These are phyloP conservation scores for Habropoda laboriosa DNA, from an alignment of 1,140 invertebrate genomes.

Conservation along the genomic window DNA sequence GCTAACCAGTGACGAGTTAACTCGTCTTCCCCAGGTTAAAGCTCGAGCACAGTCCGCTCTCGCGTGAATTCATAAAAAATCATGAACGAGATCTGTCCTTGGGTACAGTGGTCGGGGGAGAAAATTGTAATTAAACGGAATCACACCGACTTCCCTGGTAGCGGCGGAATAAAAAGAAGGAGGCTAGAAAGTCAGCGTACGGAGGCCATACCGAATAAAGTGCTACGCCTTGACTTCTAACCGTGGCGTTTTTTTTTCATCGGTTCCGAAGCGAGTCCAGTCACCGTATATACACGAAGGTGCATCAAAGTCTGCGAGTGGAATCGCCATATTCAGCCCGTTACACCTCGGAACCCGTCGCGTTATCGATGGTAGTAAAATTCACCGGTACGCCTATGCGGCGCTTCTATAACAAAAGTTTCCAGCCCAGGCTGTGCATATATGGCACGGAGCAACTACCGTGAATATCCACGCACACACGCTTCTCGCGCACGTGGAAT, in stretches of 20 bases:
- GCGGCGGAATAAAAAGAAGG: background rate
- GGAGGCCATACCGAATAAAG: slow-evolving; percentile 56
- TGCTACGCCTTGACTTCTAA: slow-evolving; percentile 37
- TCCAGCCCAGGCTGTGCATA: background rate
- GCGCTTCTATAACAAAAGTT: slow-evolving; percentile 15
- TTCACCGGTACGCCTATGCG: slow-evolving; percentile 27
- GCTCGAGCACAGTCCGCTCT: too few species aligned
- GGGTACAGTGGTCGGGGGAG: background rate
- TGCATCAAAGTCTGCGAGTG: slow-evolving; percentile 26
- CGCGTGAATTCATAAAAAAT: background rate
- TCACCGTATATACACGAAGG: slow-evolving; percentile 26
- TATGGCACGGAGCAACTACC: background rate
- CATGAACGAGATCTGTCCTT: background rate
- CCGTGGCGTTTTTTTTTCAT: slow-evolving; percentile 15
- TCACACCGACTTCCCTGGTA: background rate
- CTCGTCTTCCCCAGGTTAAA: too few species aligned
- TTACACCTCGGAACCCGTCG: slow-evolving; percentile 32
- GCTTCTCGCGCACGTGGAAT: slow-evolving; percentile 27
- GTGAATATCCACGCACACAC: background rate
- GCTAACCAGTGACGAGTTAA: too few species aligned
- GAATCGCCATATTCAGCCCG: slow-evolving; percentile 55
- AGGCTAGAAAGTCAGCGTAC: slow-evolving; percentile 44
- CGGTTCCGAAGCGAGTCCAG: slow-evolving; percentile 4
- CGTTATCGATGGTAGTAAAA: slow-evolving; percentile 41
- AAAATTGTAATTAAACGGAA: slow-evolving; percentile 32